A percentile compares a stretch with the other conserved stretches of the same genome.
These are phyloP conservation scores for Epirrita christyi DNA, from an alignment of 2,888 invertebrate species.

Conservation along the genomic window DNA sequence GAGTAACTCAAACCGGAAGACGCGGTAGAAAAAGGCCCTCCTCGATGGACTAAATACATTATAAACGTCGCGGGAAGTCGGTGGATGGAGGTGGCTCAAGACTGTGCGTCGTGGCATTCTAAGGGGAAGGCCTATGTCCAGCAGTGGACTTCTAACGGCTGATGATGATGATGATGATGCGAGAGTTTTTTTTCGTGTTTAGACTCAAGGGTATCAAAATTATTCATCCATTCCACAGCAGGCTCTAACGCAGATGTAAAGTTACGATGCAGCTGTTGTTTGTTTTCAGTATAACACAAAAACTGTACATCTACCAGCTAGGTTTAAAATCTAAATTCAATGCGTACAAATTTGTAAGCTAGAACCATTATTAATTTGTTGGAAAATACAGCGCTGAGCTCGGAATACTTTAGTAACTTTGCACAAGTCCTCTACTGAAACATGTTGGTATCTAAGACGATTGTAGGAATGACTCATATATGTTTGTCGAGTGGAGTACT, in stretches of 20 bases:
- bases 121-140: no score
- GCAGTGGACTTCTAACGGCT: no score
- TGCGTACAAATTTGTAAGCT: constrained; percentile 9
- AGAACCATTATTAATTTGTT: constrained; percentile 13
- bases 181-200: no score
- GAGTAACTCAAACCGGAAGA: no score
- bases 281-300: constrained; percentile 5
- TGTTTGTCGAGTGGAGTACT: no score
- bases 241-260: background rate
- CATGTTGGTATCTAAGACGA: background rate
- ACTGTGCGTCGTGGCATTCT: no score
- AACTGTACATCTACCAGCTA: constrained; percentile 4
- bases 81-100: no score
- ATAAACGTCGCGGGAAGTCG: no score
- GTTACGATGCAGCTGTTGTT: background rate
- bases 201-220: no score
- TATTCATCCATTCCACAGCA: background rate
- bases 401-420: background rate
- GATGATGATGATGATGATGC: no score
- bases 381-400: background rate
- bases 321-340: constrained; percentile 9
- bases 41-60: no score
- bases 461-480: background rate
- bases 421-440: background rate
- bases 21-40: no score